These are phyloP conservation scores for Drosophila kurseongensis DNA, from an alignment of 1,140 invertebrate species.

Conservation along the genomic window DNA sequence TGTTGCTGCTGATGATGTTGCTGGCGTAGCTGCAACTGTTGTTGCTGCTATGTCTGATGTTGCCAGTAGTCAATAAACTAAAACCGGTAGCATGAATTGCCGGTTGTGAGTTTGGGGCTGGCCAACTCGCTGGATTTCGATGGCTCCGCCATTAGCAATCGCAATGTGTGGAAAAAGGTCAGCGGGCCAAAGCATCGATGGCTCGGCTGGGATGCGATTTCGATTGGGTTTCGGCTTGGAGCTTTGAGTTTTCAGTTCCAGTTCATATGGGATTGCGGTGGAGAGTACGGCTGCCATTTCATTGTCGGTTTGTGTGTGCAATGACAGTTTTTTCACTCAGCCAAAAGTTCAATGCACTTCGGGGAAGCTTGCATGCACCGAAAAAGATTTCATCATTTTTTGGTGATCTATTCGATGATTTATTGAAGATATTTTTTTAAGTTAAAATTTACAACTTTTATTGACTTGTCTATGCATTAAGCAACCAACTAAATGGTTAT, in stretches of 20 bases:
- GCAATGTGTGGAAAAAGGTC: slow-evolving; percentile 66
- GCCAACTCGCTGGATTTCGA: slow-evolving; percentile 44
- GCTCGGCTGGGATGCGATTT: slow-evolving; percentile 27
- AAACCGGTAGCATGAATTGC: slow-evolving; percentile 78
- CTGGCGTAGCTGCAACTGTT: slow-evolving; percentile 3
- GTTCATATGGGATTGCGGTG: slow-evolving; percentile 24
- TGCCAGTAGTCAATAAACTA: slow-evolving; percentile 71
- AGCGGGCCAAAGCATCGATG: slow-evolving; percentile 57
- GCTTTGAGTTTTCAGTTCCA: slow-evolving; percentile 24
- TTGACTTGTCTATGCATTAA: no score
- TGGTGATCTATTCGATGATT: no score
- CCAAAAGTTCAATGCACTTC: slow-evolving; percentile 63
- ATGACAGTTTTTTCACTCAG: slow-evolving; percentile 22
- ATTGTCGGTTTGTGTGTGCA: slow-evolving; percentile 27
- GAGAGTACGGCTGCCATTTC: slow-evolving; percentile 36
- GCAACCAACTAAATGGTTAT: no score
- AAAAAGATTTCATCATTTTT: background rate
- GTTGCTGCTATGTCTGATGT: slow-evolving; percentile 27
- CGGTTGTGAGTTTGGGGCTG: slow-evolving; percentile 50
- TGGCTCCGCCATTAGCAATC: slow-evolving; percentile 47
- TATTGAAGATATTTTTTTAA: no score
- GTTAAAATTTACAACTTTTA: no score
- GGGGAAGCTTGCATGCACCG: slow-evolving; percentile 1
- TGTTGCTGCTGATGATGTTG: slow-evolving; percentile 23
- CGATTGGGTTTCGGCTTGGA: slow-evolving; percentile 19